Base-by-base conservation (phyloP, 2,113 vertebrate genomes). In the Dipodomys ordii region DNA sequence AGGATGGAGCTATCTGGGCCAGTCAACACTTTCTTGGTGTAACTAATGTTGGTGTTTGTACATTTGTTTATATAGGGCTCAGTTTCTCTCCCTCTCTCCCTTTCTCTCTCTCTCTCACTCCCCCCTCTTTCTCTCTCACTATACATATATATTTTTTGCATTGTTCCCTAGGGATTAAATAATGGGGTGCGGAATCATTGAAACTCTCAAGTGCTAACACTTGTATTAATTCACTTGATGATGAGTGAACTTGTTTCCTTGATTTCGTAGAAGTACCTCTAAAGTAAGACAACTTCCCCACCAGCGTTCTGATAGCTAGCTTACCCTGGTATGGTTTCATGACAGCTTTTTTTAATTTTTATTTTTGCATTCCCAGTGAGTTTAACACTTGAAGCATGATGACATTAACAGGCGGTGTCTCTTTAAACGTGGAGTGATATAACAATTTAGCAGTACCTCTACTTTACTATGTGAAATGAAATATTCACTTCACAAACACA, bases 341-440 rank as follows among this genome's bases (percentile, higher is more conserved):
- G 49, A 69, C 67, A 82, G 74, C 20, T 57, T 57, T 57, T 57
- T 57, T 49, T 49, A 39, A 39, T 39, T 39, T 39, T 39, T 16
- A 81, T 65, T 87, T 96, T 92, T 82, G 74, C 71, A 95, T 92
- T 91, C 87, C 39, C 46, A 28, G 64, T 28, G 62, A 95, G 84
- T 92, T 95, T 64, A 85, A 93, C 92, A 93, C 74, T 80, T 77
- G 44, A 78, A 90, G 85, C 87, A 80, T 83, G 71, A 93, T 87
- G 93, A 90, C 85, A 94, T 91, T 88, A 94, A 90, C 83, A 72
- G 23, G 88, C 93, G 83, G 65, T 90, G 65, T 94, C 95, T 94
- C 87, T 95, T 96, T 64, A 74, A 93, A 94, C 93, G 87, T 62
- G 78, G 91, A 94, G 91, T 91, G 90, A 91, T 92, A 71, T 32